Conservation (phyloP, 2,797 vertebrate species). For the Hypotaenidia okinawae region DNA sequence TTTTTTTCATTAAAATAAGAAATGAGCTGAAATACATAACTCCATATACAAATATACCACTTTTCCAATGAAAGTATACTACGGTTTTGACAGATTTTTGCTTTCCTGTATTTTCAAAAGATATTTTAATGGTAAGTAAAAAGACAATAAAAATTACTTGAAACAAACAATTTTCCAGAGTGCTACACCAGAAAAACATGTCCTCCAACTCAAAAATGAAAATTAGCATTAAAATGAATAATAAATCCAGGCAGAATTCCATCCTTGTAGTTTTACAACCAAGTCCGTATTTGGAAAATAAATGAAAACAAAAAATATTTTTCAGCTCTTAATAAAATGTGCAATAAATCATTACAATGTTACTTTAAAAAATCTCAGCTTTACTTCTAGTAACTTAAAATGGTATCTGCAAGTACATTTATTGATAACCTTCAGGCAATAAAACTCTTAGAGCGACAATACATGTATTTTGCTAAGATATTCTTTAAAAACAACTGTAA, state of each 20-base stretch:
- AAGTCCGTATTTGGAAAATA: slow-evolving; percentile 22
- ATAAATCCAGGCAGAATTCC: neutral
- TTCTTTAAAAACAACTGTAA: neutral
- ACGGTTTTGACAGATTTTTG: neutral
- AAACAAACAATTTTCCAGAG: neutral
- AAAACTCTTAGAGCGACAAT: slow-evolving; percentile 6
- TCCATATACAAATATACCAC: neutral
- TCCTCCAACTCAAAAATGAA: neutral
- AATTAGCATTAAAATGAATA: slow-evolving; percentile 10
- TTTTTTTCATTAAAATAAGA: neutral
- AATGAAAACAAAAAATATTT: neutral
- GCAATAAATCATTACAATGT: slow-evolving; percentile 16
- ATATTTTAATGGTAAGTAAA: neutral
- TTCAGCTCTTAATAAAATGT: neutral
- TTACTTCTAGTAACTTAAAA: slow-evolving; percentile 14
- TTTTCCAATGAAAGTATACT: neutral
- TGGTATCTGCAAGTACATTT: slow-evolving; percentile 5
- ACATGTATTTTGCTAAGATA: neutral
- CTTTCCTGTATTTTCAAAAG: neutral
- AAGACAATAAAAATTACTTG: neutral
- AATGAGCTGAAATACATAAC: neutral
- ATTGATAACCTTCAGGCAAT: slow-evolving; percentile 34
- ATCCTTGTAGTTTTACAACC: neutral
- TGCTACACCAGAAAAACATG: neutral
- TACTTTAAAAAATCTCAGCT: neutral